Conservation (phyloP, 2,113 vertebrate genomes). For the Cryptomyrus ogoouensis region DNA sequence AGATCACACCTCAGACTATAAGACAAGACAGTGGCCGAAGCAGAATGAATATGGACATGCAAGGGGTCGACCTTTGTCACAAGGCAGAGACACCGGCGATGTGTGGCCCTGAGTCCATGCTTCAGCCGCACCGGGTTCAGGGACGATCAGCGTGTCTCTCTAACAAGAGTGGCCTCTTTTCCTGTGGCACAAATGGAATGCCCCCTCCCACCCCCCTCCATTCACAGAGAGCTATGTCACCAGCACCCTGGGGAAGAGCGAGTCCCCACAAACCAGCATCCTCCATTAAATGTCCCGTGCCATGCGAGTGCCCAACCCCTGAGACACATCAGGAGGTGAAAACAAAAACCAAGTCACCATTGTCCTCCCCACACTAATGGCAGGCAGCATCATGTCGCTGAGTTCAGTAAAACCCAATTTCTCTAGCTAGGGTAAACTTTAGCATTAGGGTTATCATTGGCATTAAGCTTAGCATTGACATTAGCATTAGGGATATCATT, state of each 20-base stretch:
- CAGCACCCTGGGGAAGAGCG: background rate
- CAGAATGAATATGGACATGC: background rate
- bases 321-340: background rate
- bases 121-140: background rate
- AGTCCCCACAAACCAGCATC: background rate
- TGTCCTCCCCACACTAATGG: background rate
- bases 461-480: background rate
- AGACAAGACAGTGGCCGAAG: background rate
- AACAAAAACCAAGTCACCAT: background rate
- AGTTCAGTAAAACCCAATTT: background rate
- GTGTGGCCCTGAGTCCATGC: background rate
- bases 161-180: slow-evolving; percentile 8
- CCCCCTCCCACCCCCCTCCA: background rate
- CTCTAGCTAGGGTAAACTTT: background rate
- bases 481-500: background rate
- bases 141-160: background rate
- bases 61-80: background rate
- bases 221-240: background rate
- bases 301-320: too few species aligned
- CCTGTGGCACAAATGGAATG: background rate
- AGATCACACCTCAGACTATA: background rate
- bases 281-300: slow-evolving; percentile 3
- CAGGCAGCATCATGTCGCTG: background rate
- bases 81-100: background rate
- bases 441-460: background rate